phyloP scores from a whole-genome alignment of 2,888 invertebrate species.

The Diadromus collaris region DNA sequence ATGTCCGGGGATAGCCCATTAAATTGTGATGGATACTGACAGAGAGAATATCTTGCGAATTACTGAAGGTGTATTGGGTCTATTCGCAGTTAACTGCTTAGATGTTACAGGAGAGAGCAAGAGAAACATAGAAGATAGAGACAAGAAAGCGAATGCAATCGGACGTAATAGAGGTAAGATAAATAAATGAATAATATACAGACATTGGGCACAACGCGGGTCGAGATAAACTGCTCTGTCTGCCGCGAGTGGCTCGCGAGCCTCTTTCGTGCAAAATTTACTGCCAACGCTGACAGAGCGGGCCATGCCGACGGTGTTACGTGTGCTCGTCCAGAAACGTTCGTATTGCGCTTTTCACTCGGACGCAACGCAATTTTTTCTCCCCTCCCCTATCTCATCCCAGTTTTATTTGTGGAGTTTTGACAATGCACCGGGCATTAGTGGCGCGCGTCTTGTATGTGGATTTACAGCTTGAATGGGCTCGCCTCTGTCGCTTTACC shows the following conservation, averaged over 20 bases:
- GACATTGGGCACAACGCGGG: slow-evolving; percentile 21
- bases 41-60: slow-evolving; percentile 1
- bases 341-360: slow-evolving; percentile 9
- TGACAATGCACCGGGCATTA: slow-evolving; percentile 20
- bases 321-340: slow-evolving; percentile 6
- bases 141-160: slow-evolving; percentile 38
- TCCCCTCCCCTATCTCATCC: neutral
- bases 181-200: slow-evolving; percentile 51
- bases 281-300: slow-evolving; percentile 35
- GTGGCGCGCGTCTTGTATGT: neutral
- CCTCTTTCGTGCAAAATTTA: slow-evolving; percentile 46
- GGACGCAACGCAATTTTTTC: slow-evolving; percentile 6
- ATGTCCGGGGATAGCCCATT: neutral
- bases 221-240: slow-evolving; percentile 44
- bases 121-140: slow-evolving; percentile 20
- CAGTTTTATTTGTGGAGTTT: slow-evolving; percentile 13
- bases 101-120: slow-evolving; percentile 7
- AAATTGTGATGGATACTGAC: slow-evolving; percentile 15
- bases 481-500: neutral
- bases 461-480: neutral
- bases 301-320: slow-evolving; percentile 1
- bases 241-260: slow-evolving; percentile 35
- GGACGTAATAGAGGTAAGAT: slow-evolving; percentile 42
- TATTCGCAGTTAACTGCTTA: slow-evolving; percentile 24
- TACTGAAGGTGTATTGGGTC: slow-evolving; percentile 8